Conservation (phyloP, 2,113 vertebrate genomes). For the Myotis brandtii region DNA sequence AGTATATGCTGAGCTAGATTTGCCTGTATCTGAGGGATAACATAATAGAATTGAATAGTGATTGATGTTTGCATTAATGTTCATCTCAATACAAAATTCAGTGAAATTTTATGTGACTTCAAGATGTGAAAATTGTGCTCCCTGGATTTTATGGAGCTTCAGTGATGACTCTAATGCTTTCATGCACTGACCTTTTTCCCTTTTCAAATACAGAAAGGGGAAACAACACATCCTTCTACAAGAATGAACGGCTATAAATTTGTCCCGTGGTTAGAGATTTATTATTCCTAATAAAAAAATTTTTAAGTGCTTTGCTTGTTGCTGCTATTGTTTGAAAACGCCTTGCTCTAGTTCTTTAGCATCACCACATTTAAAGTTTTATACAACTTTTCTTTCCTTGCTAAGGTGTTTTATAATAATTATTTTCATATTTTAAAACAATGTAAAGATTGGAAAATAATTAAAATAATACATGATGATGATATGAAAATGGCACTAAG, state of each 20-base stretch:
- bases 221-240: constrained; percentile 1
- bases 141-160: background rate
- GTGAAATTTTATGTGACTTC: background rate
- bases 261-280: background rate
- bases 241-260: constrained; percentile 6
- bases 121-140: background rate
- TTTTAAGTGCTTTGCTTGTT: background rate
- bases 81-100: background rate
- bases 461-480: background rate
- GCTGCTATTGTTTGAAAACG: background rate
- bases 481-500: background rate
- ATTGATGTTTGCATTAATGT: constrained; percentile 19
- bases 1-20: background rate
- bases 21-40: background rate
- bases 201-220: constrained; percentile 15
- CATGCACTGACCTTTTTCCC: background rate
- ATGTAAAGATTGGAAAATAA: constrained; percentile 24
- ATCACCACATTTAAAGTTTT: background rate
- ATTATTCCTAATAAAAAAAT: background rate
- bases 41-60: background rate
- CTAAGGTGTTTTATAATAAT: background rate
- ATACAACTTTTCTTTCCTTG: constrained; percentile 7
- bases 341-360: background rate
- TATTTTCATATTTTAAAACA: constrained; percentile 25
- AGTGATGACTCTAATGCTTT: background rate